A percentile compares a stretch with the other conserved stretches of the same genome.
These are phyloP conservation scores for Erinaceus europaeus DNA, from an alignment of 2,113 vertebrate genomes.

Conservation along the genomic window DNA sequence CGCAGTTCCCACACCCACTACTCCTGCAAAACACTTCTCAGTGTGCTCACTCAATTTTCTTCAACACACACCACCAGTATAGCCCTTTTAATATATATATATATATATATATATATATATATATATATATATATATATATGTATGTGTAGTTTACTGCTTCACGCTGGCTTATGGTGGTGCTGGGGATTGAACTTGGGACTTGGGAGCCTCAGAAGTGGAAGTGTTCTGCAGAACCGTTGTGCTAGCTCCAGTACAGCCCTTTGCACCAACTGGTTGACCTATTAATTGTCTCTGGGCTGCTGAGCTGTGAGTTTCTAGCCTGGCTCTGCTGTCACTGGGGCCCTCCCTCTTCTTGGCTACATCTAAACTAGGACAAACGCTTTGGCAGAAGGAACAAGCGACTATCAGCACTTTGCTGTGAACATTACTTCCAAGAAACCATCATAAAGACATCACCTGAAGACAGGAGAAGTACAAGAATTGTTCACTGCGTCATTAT, in stretches of 20 bases:
- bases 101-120: too few species aligned
- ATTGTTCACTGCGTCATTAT: not conserved
- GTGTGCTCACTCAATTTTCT: not conserved
- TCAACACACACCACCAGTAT: not conserved
- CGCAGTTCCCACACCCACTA: not conserved
- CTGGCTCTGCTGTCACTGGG: not conserved
- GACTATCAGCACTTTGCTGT: not conserved
- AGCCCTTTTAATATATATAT: too few species aligned
- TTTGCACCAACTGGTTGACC: not conserved
- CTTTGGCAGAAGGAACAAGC: not conserved
- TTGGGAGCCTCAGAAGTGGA: too few species aligned
- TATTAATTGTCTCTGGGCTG: not conserved
- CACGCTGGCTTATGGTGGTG: too few species aligned
- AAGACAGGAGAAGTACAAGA: slow-evolving; percentile 4
- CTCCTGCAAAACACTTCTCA: too few species aligned
- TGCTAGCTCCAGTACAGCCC: too few species aligned
- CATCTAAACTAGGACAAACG: not conserved
- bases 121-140: too few species aligned
- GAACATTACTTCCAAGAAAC: not conserved
- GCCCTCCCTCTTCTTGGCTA: not conserved
- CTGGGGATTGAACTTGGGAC: too few species aligned
- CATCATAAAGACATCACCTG: not conserved
- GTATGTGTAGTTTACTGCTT: too few species aligned
- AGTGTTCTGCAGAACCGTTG: too few species aligned
- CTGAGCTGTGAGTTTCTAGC: not conserved